phyloP scores from a whole-genome alignment of 2,888 invertebrate genomes.

The Rhorus exstirpatorius region DNA sequence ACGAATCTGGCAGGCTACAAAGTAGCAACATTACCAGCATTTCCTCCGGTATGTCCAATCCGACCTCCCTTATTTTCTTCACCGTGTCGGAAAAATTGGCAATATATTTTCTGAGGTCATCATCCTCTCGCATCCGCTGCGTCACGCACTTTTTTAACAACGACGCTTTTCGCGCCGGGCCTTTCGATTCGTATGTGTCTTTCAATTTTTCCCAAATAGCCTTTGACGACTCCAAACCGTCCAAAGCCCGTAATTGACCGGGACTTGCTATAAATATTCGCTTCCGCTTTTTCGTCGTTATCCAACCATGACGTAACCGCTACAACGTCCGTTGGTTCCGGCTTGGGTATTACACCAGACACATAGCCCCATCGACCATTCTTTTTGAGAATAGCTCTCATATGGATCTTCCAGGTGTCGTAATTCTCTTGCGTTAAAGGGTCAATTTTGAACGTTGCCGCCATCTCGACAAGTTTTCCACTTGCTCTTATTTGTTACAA shows the following conservation, averaged over 20 bases:
- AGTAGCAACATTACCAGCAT: constrained; percentile 49
- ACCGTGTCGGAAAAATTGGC: constrained; percentile 62
- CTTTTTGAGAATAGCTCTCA: constrained; percentile 65
- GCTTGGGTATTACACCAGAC: constrained; percentile 54
- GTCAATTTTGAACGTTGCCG: constrained; percentile 23
- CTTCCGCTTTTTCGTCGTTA: constrained; percentile 64
- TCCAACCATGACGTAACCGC: constrained; percentile 39
- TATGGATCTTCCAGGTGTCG: constrained; percentile 68
- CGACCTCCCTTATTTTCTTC: constrained; percentile 61
- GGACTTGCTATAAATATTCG: constrained; percentile 65
- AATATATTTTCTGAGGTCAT: constrained; percentile 65
- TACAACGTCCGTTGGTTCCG: constrained; percentile 19
- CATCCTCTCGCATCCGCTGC: constrained; percentile 62
- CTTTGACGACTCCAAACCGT: constrained; percentile 43
- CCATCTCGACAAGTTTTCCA: constrained; percentile 1
- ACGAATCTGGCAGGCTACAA: constrained; percentile 50
- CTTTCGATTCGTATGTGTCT: neutral
- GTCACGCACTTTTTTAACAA: constrained; percentile 59
- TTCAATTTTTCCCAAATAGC: constrained; percentile 54
- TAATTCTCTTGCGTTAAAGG: constrained; percentile 57
- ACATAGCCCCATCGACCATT: constrained; percentile 70
- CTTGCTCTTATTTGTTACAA: no score
- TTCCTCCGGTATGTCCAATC: constrained; percentile 50
- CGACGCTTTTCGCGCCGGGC: no score
- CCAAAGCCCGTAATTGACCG: constrained; percentile 58